Evolutionary conservation across 2,888 invertebrate genomes (phyloP), one percentile per base, ranked within the genome.

Genomic region (Ectobius pallidus): DNA sequence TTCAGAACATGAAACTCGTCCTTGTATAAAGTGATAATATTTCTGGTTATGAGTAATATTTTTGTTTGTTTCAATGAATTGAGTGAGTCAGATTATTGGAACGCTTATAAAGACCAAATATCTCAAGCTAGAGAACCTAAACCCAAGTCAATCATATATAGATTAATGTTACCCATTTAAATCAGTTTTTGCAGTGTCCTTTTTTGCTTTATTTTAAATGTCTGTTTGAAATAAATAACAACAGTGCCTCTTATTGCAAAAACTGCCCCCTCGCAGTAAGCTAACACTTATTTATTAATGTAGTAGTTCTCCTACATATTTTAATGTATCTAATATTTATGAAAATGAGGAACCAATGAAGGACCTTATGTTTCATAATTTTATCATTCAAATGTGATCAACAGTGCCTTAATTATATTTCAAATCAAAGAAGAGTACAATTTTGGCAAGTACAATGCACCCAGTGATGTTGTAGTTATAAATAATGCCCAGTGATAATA

Each of bases 321-420:
- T 34, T 34, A 34, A 34, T 7, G 11, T 34, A 34, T 11, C n/a
- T n/a, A n/a, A n/a, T n/a, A n/a, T n/a, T n/a, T n/a, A n/a, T n/a
- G n/a, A n/a, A n/a, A n/a, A 34, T 34, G 7, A 34, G 11, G 34
- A 34, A 34, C 34, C 34, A 34, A 34, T 7, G 11, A 34, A 34
- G 11, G 6, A 34, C n/a, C n/a, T n/a, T n/a, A n/a, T n/a, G n/a
- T n/a, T 34, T 7, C 11, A 34, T 34, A 34, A 34, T 7, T 34
- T 7, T 34, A 34, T 34, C n/a, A 34, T 34, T 7, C 34, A 34
- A 14, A 9, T 30, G 30, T 58, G n/a, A 32, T n/a, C 11, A n/a
- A n/a, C 30, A 58, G 30, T 58, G 55, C 55, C 55, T 55, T 58
- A 3, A 58, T 58, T 52, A 52, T 22, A 52, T 52, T 52, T 14